Base-by-base conservation (phyloP, 2,888 invertebrate genomes). In the Heliconius cydno region DNA sequence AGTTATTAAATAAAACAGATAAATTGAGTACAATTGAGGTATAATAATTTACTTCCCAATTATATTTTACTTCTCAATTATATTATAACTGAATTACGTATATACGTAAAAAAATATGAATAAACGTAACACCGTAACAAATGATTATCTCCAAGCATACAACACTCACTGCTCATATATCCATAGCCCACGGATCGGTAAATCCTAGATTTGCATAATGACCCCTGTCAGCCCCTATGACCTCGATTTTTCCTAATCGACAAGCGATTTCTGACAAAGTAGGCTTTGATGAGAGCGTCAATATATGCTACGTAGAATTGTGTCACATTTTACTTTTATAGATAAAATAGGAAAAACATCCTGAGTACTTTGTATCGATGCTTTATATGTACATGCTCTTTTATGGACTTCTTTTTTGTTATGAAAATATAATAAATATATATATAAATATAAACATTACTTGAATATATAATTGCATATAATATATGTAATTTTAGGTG, bases 181-280 rank as follows among this genome's bases (percentile, higher is more conserved):
- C 85, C 86, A 87, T 88, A 87, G 88, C 86, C 86, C 85, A 86
- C 82, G 84, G 84, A 84, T 86, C 80, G 85, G 82, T 87, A 88
- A 68, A 68, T 68, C 89, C 88, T 89, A 86, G 86, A 92, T 93
- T 93, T 92, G 89, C 93, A 93, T 92, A 92, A 92, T 89, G 89
- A 89, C 90, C 88, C 88, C 84, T 80, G 89, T 90, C 88, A 90
- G 88, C 88, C 88, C 88, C 88, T 87, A 88, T 90, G 90, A 88
- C 92, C 91, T 87, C 87, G 88, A 88, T 92, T 91, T 90, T 89
- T 83, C 80, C 83, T 85, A 81, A 81, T 84, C 84, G 82, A 83
- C 82, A 80, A 83, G 87, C 87, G 79, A 81, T 81, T 81, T 81
- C 81, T 71, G 77, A 30, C 77, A 77, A 79, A 79, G 63, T 79